Conservation (phyloP, 2,797 vertebrate genomes). For the Melopsittacus undulatus region DNA sequence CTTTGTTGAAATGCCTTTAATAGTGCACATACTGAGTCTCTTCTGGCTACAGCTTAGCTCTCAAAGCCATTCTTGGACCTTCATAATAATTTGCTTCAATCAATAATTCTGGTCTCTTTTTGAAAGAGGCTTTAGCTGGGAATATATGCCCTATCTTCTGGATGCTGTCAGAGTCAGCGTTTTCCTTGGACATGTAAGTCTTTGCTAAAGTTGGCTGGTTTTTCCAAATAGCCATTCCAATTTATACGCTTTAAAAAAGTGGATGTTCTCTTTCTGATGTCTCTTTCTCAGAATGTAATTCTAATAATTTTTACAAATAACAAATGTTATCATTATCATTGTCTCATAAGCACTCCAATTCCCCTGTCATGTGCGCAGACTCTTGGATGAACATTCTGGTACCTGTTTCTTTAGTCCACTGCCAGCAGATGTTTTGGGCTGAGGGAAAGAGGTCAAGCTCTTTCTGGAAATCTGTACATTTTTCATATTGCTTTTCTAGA, state of each 20-base stretch:
- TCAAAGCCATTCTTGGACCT: neutral
- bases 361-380: accelerated
- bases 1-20: neutral
- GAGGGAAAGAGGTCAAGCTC: neutral
- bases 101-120: neutral
- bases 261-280: neutral
- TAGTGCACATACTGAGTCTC: neutral
- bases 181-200: neutral
- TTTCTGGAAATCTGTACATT: neutral
- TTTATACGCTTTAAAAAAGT: neutral
- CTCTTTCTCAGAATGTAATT: neutral
- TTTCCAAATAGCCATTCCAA: neutral
- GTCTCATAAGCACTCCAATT: neutral
- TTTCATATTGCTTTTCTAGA: neutral
- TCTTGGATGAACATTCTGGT: neutral
- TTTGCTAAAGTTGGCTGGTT: neutral
- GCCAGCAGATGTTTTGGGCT: neutral
- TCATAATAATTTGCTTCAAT: neutral
- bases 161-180: neutral
- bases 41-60: neutral
- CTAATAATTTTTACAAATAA: neutral
- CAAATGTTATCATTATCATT: neutral
- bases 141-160: neutral
- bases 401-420: neutral
- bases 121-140: neutral